Conservation (phyloP, 2,113 vertebrate genomes). For the Colius striatus region DNA sequence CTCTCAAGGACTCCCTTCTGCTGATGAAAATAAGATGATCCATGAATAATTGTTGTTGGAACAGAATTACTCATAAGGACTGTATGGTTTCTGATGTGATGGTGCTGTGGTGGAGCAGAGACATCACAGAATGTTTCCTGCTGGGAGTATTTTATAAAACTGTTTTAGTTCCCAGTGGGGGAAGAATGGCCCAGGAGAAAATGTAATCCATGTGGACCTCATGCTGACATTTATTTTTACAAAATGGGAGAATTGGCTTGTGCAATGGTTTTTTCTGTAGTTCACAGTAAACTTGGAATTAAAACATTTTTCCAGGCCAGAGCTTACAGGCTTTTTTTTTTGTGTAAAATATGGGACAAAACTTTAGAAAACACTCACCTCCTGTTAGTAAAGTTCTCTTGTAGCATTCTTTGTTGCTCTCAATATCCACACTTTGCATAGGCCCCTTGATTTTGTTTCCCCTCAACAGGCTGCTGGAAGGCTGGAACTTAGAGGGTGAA, state of each 20-base stretch:
- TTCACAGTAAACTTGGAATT: not conserved
- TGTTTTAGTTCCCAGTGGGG: not conserved
- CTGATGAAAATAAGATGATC: not conserved
- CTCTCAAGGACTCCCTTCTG: not conserved
- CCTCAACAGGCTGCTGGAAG: not conserved
- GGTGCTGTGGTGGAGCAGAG: not conserved
- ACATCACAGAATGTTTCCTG: not conserved
- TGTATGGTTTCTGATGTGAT: not conserved
- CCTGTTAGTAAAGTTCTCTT: too few species aligned
- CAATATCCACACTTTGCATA: not conserved
- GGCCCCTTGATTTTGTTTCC: not conserved
- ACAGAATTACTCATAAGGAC: not conserved
- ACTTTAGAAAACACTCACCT: not conserved
- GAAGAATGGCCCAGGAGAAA: conserved; percentile 12
- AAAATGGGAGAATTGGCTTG: not conserved
- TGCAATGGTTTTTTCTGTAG: not conserved
- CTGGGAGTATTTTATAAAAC: conserved; percentile 8
- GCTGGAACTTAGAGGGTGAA: not conserved
- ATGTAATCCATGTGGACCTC: not conserved
- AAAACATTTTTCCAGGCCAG: not conserved
- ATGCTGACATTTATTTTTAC: not conserved
- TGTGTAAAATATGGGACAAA: not conserved
- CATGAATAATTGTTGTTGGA: not conserved
- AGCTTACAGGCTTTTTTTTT: not conserved
- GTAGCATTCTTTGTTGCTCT: not conserved